These are phyloP conservation scores for Sialis fuliginosa DNA, from an alignment of 2,888 invertebrate species.

Conservation along the genomic window DNA sequence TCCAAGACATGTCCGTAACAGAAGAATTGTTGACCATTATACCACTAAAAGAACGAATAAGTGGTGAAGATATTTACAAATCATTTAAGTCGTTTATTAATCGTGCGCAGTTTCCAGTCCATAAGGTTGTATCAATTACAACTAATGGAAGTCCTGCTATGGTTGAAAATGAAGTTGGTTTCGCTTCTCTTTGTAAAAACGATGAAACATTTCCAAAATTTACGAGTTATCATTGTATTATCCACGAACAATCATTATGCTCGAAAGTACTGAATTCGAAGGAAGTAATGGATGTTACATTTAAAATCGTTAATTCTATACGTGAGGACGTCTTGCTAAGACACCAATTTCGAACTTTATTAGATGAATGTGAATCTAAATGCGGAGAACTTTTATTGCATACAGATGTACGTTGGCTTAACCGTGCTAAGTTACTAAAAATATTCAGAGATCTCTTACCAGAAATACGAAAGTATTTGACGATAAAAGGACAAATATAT, in stretches of 20 bases:
- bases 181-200: slow-evolving; percentile 9
- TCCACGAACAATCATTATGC: slow-evolving; percentile 10
- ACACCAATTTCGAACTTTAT: not conserved
- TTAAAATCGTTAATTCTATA: slow-evolving; percentile 4
- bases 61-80: slow-evolving; percentile 11
- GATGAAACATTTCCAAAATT: slow-evolving; percentile 9
- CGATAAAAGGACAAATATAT: not conserved
- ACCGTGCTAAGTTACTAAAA: slow-evolving; percentile 4
- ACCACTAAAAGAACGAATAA: slow-evolving; percentile 10
- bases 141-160: slow-evolving; percentile 14
- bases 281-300: slow-evolving; percentile 4
- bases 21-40: slow-evolving; percentile 12
- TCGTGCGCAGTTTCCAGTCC: slow-evolving; percentile 8
- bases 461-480: not conserved
- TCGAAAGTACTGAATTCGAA: slow-evolving; percentile 8
- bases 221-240: slow-evolving; percentile 10
- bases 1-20: slow-evolving; percentile 9
- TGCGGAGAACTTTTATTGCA: slow-evolving; percentile 2
- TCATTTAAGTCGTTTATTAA: slow-evolving; percentile 10
- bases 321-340: not conserved
- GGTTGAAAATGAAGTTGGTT: slow-evolving; percentile 11
- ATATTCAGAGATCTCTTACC: not conserved
- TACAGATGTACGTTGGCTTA: slow-evolving; percentile 6
- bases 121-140: slow-evolving; percentile 12
- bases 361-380: not conserved